Evolutionary conservation across 2,888 invertebrate genomes (phyloP), one percentile per base, ranked within the genome.

Genomic region (Miltochrista miniata): DNA sequence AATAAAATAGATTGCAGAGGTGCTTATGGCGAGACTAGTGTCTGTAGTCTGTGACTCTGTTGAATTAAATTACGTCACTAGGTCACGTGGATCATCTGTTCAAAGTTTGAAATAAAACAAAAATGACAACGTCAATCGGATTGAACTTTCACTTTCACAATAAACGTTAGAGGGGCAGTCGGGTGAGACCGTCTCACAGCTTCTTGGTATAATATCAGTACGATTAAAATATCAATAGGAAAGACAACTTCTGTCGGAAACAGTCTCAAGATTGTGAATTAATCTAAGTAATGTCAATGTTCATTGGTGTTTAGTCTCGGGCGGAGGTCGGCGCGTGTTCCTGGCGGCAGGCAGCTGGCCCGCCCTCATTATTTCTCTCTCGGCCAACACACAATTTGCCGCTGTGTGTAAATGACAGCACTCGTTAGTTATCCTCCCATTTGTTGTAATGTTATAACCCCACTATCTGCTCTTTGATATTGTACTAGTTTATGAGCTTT

Each of bases 391-490:
- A 78, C 75, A 71, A 73, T 72, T 72, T 70, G 71, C 62, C 70
- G 65, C 73, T 76, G 77, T 74, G 76, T 83, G 80, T 76, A 76
- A 78, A 75, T 82, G 84, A 82, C 83, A 83, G 81, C 77, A 74
- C 76, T 79, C 83, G 81, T 85, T 85, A 80, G 77, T 83, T 83
- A 83, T 67, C 79, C 77, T 60, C 64, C 68, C 65, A 65, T 64
- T 74, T 64, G 70, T 70, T 68, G 68, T 70, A 76, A 75, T 80
- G 78, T 74, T 80, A 76, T 77, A 76, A 76, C 68, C 70, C 71
- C 64, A 81, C 75, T 81, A 79, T 79, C 77, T 80, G 79, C 77
- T 76, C 68, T 63, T 68, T 70, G 70, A 79, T 74, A 70, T 59
- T 60, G 59, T 24, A 24, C 3, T 74, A 68, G 71, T 74, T 72